These are phyloP conservation scores for Syndactyla subalaris DNA, from an alignment of 2,797 vertebrate species.

Conservation along the genomic window DNA sequence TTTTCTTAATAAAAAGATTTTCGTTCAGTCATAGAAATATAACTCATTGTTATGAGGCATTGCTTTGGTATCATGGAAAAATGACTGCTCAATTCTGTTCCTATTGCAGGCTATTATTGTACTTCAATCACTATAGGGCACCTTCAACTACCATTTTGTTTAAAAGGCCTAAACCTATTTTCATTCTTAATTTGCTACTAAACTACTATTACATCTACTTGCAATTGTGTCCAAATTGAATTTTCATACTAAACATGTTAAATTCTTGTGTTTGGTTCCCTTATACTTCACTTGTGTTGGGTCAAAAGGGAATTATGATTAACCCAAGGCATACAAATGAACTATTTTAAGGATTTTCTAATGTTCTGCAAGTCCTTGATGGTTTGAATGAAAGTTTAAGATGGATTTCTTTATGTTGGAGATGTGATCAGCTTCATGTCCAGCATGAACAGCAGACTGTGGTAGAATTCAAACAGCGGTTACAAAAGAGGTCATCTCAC, in stretches of 20 bases:
- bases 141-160: background rate
- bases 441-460: conserved; percentile 55
- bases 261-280: background rate
- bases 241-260: background rate
- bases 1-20: background rate
- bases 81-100: background rate
- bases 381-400: conserved; percentile 79
- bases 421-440: conserved; percentile 76
- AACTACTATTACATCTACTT: background rate
- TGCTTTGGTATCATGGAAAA: background rate
- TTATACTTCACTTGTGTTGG: background rate
- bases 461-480: background rate
- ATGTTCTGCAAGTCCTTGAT: conserved; percentile 83
- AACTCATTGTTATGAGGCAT: background rate
- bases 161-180: background rate
- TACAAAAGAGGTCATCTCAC: background rate
- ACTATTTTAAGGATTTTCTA: conserved; percentile 79
- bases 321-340: background rate
- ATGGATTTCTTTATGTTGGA: conserved; percentile 61
- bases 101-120: background rate
- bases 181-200: background rate
- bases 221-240: background rate
- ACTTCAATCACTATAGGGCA: background rate
- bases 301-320: background rate
- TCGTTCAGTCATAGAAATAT: background rate